Evolutionary conservation across 2,797 vertebrate genomes (phyloP).

Genomic region (Karalla daura): DNA sequence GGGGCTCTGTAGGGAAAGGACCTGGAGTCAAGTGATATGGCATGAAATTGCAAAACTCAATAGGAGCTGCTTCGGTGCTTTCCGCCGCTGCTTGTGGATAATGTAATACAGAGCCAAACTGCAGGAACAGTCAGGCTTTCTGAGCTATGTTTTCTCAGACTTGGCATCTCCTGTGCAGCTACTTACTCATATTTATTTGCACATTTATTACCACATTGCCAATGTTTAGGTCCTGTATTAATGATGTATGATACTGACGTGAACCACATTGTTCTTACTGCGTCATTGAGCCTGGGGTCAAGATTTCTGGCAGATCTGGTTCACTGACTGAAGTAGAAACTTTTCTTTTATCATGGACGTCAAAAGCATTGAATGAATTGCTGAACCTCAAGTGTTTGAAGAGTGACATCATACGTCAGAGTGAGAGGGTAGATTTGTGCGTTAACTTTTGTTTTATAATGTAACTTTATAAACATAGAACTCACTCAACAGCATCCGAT

Average conservation of each 20-base stretch:
- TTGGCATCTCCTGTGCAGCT: conserved; percentile 70
- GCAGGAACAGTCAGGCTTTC: background rate
- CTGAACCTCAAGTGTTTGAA: conserved; percentile 9
- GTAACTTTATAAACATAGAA: background rate
- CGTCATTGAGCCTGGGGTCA: conserved; percentile 24
- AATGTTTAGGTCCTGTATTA: conserved; percentile 31
- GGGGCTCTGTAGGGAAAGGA: no score
- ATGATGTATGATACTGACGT: conserved; percentile 7
- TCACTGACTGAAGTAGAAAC: background rate
- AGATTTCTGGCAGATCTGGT: conserved; percentile 1
- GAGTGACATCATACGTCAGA: conserved; percentile 31
- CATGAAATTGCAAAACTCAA: background rate
- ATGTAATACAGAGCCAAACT: background rate
- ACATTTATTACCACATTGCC: conserved; percentile 43
- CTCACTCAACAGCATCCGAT: background rate
- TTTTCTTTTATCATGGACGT: background rate
- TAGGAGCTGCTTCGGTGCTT: background rate
- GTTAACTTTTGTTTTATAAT: background rate
- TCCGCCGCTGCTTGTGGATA: background rate
- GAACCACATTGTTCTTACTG: conserved; percentile 21
- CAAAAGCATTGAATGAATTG: no score
- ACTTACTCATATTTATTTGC: conserved; percentile 72
- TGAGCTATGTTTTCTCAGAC: conserved; percentile 58
- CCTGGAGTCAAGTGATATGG: background rate
- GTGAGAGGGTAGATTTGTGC: background rate